Conservation (phyloP, 2,888 invertebrate genomes). For the Ectemnius continuus region DNA sequence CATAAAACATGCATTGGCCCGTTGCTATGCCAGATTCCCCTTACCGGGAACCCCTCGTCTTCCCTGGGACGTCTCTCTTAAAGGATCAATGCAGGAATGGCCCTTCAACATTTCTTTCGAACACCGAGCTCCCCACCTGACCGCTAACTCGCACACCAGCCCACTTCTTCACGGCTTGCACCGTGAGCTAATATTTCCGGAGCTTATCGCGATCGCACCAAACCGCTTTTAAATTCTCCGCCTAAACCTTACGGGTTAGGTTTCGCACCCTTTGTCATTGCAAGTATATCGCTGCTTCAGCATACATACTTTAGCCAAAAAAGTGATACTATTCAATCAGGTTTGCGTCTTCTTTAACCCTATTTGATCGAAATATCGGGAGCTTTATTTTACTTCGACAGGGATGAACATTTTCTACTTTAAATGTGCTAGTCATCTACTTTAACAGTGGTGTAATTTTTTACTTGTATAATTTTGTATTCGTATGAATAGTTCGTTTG, state of each 20-base stretch:
- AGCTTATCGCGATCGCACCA: slow-evolving; percentile 48
- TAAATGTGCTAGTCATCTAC: too few relatives aligned
- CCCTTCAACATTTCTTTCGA: background rate
- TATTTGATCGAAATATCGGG: too few relatives aligned
- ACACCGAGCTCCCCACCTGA: background rate
- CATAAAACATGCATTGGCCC: background rate
- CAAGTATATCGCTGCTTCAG: too few relatives aligned
- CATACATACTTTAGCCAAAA: too few relatives aligned
- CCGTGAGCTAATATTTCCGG: slow-evolving; percentile 23
- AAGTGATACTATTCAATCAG: too few relatives aligned
- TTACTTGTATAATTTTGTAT: too few relatives aligned
- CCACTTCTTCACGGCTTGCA: background rate
- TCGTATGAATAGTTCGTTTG: too few relatives aligned
- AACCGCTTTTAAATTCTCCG: slow-evolving; percentile 67
- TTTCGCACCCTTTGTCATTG: slow-evolving; percentile 46
- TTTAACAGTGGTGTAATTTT: too few relatives aligned
- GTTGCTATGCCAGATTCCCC: slow-evolving; percentile 7
- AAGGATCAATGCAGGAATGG: background rate
- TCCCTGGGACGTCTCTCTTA: slow-evolving; percentile 8
- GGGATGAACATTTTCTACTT: too few relatives aligned
- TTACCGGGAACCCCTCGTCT: background rate
- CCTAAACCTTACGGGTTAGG: slow-evolving; percentile 44
- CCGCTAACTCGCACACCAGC: background rate
- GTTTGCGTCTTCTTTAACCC: too few relatives aligned
- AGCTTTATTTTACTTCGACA: too few relatives aligned